These are phyloP conservation scores for Pyralis farinalis DNA, from an alignment of 2,888 invertebrate species.

Conservation along the genomic window DNA sequence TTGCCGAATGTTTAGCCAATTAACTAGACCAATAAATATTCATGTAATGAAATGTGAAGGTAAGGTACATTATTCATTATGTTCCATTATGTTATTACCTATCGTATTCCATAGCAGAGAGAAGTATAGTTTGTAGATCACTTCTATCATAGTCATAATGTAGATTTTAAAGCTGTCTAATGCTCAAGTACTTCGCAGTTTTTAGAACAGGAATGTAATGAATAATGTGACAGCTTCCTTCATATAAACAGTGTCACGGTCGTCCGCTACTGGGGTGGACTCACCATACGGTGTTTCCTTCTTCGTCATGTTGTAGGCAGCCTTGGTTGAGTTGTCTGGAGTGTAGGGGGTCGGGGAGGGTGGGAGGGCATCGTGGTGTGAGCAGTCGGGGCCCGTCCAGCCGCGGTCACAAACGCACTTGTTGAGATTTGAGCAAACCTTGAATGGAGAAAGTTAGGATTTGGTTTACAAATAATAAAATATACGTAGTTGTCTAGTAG, in stretches of 20 bases:
- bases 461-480: too few relatives aligned
- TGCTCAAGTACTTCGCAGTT: too few relatives aligned
- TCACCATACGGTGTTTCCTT: slow-evolving; percentile 97
- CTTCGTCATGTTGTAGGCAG: slow-evolving; percentile 87
- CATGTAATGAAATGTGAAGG: too few relatives aligned
- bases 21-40: too few relatives aligned
- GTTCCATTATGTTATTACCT: too few relatives aligned
- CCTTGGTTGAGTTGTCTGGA: slow-evolving; percentile 73
- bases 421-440: slow-evolving; percentile 96
- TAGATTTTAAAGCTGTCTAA: too few relatives aligned
- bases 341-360: slow-evolving; percentile 81
- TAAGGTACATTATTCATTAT: too few relatives aligned
- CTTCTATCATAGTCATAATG: too few relatives aligned
- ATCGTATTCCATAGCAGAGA: too few relatives aligned
- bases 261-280: slow-evolving; percentile 63
- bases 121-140: too few relatives aligned
- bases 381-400: slow-evolving; percentile 94
- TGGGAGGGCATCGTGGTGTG: slow-evolving; percentile 86
- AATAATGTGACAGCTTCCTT: neutral
- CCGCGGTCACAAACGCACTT: slow-evolving; percentile 95
- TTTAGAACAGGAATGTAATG: neutral
- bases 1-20: too few relatives aligned
- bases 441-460: slow-evolving; percentile 20
- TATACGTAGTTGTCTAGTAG: too few relatives aligned
- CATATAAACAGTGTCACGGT: neutral